phyloP scores from a whole-genome alignment of 2,888 invertebrate species.

The Drosophila lacicola region DNA sequence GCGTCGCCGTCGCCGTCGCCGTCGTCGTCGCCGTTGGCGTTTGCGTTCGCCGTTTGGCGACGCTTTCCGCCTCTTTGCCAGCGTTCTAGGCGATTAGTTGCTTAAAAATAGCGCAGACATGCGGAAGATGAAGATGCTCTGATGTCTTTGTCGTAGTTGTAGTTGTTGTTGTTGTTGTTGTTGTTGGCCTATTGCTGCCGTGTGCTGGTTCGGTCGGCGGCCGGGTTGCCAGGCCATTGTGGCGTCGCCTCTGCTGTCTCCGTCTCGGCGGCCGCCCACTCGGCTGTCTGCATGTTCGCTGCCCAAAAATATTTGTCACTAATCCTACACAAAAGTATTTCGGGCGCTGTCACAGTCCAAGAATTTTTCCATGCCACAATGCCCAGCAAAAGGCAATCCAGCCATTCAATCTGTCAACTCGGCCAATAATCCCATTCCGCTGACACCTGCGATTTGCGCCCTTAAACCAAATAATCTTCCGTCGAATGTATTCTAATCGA shows the following conservation, averaged over 20 bases:
- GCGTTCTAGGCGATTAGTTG: constrained; percentile 73
- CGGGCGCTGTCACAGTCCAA: constrained; percentile 25
- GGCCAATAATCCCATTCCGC: constrained; percentile 3
- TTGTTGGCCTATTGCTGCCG: constrained; percentile 4
- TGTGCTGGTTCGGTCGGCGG: background rate
- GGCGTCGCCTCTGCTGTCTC: constrained; percentile 28
- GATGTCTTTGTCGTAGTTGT: constrained; percentile 14
- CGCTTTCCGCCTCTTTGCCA: constrained; percentile 35
- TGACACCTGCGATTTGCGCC: background rate
- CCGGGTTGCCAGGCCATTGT: constrained; percentile 30
- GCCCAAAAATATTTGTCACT: constrained; percentile 57
- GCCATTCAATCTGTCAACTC: constrained; percentile 30
- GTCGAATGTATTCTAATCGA: background rate
- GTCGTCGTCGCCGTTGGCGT: constrained; percentile 12
- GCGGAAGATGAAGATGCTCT: constrained; percentile 57
- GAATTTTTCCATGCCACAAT: constrained; percentile 6
- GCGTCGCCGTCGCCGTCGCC: constrained; percentile 23
- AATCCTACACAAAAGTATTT: constrained; percentile 72
- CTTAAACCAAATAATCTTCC: background rate
- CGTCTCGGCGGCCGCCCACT: constrained; percentile 49
- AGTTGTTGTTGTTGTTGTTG: constrained; percentile 3
- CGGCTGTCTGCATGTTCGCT: constrained; percentile 15
- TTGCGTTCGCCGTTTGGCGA: constrained; percentile 43
- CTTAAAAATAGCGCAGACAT: constrained; percentile 74
- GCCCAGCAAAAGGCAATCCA: constrained; percentile 20